Evolutionary conservation across 2,888 invertebrate species (phyloP).

Genomic region (Idaea dimidiata): DNA sequence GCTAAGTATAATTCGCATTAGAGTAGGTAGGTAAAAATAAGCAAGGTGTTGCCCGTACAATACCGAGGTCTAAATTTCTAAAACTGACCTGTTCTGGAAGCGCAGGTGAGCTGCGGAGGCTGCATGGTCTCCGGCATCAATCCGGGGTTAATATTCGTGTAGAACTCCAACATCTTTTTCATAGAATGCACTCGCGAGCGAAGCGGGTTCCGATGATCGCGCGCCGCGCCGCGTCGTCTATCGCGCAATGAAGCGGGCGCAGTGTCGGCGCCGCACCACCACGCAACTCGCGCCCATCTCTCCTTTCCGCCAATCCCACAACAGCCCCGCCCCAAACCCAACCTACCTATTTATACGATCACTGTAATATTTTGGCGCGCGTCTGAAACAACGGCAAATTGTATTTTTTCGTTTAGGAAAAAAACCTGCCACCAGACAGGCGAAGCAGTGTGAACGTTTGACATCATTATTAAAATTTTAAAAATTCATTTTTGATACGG

Average conservation of each 20-base stretch:
- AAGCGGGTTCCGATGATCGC: conserved; percentile 3
- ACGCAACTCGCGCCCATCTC: conserved; percentile 41
- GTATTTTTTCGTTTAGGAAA: conserved; percentile 54
- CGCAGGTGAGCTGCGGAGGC: conserved; percentile 79
- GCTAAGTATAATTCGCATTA: too few relatives aligned
- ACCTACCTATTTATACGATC: conserved; percentile 68
- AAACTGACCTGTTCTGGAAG: conserved; percentile 83
- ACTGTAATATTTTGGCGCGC: conserved; percentile 63
- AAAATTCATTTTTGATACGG: conserved; percentile 6
- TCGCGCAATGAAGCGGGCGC: conserved; percentile 49
- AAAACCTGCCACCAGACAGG: conserved; percentile 32
- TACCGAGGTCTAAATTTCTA: background rate
- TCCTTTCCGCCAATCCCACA: conserved; percentile 45
- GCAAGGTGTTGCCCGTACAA: background rate
- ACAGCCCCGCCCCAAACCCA: conserved; percentile 61
- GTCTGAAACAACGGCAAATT: conserved; percentile 59
- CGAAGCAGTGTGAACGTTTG: conserved; percentile 15
- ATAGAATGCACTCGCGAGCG: conserved; percentile 38
- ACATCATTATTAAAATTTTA: conserved; percentile 22
- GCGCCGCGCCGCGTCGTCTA: conserved; percentile 44
- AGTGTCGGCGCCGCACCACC: conserved; percentile 29
- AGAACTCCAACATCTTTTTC: conserved; percentile 85
- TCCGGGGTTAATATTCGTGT: conserved; percentile 82
- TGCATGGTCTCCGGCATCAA: conserved; percentile 82
- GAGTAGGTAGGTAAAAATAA: background rate